Evolutionary conservation across 1,140 invertebrate species (phyloP).

Genomic region (Pectinophora gossypiella): DNA sequence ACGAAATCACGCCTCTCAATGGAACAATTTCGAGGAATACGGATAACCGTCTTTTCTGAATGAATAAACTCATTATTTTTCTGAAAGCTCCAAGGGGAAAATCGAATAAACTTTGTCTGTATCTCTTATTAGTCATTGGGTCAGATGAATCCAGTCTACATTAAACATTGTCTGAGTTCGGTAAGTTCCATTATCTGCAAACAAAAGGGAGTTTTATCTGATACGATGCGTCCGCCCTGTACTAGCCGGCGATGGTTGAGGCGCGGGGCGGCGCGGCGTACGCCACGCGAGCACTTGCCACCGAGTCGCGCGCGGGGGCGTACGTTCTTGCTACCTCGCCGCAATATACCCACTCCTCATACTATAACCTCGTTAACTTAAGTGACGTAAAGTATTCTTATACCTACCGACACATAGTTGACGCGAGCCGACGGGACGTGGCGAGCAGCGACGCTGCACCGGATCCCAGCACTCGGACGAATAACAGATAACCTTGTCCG

Average conservation of each 20-base stretch:
- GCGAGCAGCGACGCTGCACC: constrained; percentile 30
- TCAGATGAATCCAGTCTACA: too few species aligned
- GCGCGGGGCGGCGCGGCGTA: too few species aligned
- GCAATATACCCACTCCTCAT: constrained; percentile 29
- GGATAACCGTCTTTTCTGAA: too few species aligned
- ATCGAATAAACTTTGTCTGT: too few species aligned
- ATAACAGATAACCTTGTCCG: constrained; percentile 55
- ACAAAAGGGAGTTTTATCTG: neutral
- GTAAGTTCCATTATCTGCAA: neutral
- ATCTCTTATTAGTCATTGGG: too few species aligned
- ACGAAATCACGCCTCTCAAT: too few species aligned
- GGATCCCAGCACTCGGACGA: constrained; percentile 27
- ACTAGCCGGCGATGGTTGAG: neutral
- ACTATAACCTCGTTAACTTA: constrained; percentile 56
- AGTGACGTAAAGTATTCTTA: constrained; percentile 56
- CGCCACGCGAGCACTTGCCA: constrained; percentile 63
- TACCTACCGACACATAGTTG: constrained; percentile 10
- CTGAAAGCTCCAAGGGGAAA: too few species aligned
- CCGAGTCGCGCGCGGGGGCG: constrained; percentile 37
- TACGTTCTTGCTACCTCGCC: constrained; percentile 35
- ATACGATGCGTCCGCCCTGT: neutral
- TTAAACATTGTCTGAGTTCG: too few species aligned
- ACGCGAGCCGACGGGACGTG: neutral
- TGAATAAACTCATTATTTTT: too few species aligned
- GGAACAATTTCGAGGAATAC: too few species aligned